Conservation (phyloP, 2,113 vertebrate genomes). For the Orthochromis indermauri region DNA sequence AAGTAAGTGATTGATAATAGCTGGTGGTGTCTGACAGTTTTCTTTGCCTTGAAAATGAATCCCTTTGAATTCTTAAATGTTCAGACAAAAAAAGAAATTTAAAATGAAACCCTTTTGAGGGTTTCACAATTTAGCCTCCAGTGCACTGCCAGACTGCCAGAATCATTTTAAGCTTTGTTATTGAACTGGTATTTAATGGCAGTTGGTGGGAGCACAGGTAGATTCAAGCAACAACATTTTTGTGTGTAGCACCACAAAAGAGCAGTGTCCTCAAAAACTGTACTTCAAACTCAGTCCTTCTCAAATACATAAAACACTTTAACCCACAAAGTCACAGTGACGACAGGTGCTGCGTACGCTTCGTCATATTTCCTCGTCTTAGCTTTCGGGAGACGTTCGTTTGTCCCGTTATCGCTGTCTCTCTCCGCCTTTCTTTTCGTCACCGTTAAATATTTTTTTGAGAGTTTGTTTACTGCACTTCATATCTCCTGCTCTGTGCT, state of each 20-base stretch:
- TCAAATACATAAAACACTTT: not conserved
- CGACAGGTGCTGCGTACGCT: rapidly evolving
- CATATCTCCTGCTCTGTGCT: not conserved
- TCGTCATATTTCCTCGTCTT: not conserved
- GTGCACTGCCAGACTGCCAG: rapidly evolving
- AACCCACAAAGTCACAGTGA: not conserved
- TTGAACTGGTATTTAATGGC: not conserved
- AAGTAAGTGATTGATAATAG: not conserved
- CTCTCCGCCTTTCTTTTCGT: not conserved
- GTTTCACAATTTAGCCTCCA: not conserved
- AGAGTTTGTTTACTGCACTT: not conserved
- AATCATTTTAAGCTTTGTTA: not conserved
- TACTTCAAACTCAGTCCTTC: not conserved
- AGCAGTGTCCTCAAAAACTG: not conserved
- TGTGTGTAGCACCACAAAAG: no score
- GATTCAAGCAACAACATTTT: not conserved
- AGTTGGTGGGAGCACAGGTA: not conserved
- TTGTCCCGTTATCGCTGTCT: rapidly evolving
- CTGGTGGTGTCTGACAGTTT: not conserved
- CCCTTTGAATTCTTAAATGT: not conserved
- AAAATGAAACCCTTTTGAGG: rapidly evolving
- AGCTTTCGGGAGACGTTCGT: not conserved
- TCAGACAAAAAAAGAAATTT: rapidly evolving
- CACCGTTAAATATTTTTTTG: not conserved
- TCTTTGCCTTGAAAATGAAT: not conserved